Base-by-base conservation (phyloP, 1,140 invertebrate genomes). In the Drosophila nannoptera region DNA sequence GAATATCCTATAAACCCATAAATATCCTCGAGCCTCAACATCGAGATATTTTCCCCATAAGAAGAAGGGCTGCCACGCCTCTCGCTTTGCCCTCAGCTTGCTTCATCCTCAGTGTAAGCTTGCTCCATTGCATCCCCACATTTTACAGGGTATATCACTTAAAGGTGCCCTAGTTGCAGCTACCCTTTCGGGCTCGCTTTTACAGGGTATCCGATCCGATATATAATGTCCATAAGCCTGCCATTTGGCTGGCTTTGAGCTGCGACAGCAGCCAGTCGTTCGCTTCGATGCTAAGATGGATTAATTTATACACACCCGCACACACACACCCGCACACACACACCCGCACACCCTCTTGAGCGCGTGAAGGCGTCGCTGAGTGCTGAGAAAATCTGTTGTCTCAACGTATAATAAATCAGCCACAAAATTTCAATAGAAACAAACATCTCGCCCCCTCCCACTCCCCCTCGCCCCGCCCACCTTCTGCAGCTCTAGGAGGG, bases 371-470 rank as follows among this genome's bases (percentile, higher is more conserved):
- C 66, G 71, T 60, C 55, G 62, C 48, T 42, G 62, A 22, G 22
- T 3, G 54, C 61, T 43, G 61, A 61, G 64, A 35, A 83, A 83
- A 84, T 84, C 78, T 84, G 80, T 83, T 83, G 80, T 78, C 80
- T 84, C 84, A 83, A 84, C 80, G 81, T 76, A 83, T 83, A 83
- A 84, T 83, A 83, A 83, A 78, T 83, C 80, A 83, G 78, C 78
- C 72, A 45, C 80, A 83, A 76, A 58, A 72, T 83, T 83, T 83
- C 72, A 83, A 82, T 82, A 68, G 40, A 43, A 43, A 43, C 40
- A 43, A 43, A 43, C 22, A 22, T 22, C 1, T 1, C 22, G 3
- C 22, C 22, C 22, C 22, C 22, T 1, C 3, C 22, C 22, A 1
- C 22, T 22, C 22, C 22, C 22, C 22, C 22, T 22, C 22, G 1